Conservation (phyloP, 2,888 invertebrate species). For the Automeris io region DNA sequence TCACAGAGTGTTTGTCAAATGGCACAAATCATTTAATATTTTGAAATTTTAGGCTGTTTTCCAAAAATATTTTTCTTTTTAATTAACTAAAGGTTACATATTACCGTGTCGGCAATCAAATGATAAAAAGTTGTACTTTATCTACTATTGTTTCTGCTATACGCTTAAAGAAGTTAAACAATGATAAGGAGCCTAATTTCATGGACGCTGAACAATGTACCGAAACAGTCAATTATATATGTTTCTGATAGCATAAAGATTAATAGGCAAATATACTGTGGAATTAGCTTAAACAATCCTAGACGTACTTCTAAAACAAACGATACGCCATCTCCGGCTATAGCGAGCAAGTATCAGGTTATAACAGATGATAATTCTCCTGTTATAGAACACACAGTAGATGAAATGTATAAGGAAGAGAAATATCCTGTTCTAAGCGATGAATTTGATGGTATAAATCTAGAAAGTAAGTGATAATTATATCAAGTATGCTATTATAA, state of each 20-base stretch:
- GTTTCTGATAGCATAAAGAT: constrained; percentile 26
- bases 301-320: constrained; percentile 51
- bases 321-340: constrained; percentile 53
- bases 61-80: too few relatives aligned
- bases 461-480: constrained; percentile 81
- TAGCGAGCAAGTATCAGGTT: constrained; percentile 80
- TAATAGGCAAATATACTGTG: constrained; percentile 49
- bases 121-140: too few relatives aligned
- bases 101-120: too few relatives aligned
- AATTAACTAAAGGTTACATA: too few relatives aligned
- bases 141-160: not conserved
- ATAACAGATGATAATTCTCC: constrained; percentile 83
- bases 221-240: constrained; percentile 13
- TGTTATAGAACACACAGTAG: constrained; percentile 84
- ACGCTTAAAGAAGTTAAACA: not conserved
- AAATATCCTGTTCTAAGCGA: constrained; percentile 62
- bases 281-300: constrained; percentile 51
- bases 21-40: too few relatives aligned
- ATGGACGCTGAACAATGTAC: constrained; percentile 11
- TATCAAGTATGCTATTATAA: too few relatives aligned
- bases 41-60: too few relatives aligned
- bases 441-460: constrained; percentile 78
- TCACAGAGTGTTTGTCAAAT: too few relatives aligned
- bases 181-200: constrained; percentile 16
- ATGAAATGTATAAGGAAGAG: constrained; percentile 70